A percentile compares a stretch with the other conserved stretches of the same genome.
Conservation (phyloP, 2,888 invertebrate genomes). For the Noctua pronuba region DNA sequence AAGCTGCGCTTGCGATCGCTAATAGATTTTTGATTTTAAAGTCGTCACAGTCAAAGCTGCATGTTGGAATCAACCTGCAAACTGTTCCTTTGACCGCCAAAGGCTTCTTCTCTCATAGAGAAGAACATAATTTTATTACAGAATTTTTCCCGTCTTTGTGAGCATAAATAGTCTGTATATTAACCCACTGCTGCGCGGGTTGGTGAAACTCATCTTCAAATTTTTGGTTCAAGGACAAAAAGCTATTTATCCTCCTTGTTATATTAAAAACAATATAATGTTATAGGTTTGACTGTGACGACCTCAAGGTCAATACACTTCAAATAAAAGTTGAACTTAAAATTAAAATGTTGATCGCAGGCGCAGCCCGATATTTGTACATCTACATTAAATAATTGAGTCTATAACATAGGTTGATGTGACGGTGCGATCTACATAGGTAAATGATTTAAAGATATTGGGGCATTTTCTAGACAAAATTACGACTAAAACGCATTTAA, state of each 20-base stretch:
- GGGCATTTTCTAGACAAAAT: background rate
- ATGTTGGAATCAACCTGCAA: conserved; percentile 1
- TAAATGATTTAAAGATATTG: background rate
- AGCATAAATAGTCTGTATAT: background rate
- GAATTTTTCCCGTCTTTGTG: background rate
- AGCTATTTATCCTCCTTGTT: background rate
- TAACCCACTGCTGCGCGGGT: background rate
- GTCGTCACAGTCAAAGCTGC: conserved; percentile 7
- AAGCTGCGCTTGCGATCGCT: conserved; percentile 41
- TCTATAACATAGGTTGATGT: conserved; percentile 40
- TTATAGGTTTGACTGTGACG: background rate
- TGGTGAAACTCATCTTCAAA: background rate
- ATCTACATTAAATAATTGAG: conserved; percentile 58
- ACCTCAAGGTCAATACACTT: conserved; percentile 19
- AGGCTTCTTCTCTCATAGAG: background rate
- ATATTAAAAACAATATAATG: background rate
- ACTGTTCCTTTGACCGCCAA: background rate
- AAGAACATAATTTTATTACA: conserved; percentile 11
- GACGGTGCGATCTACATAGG: conserved; percentile 32
- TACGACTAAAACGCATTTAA: background rate
- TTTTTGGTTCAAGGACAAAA: background rate
- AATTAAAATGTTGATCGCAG: conserved; percentile 46
- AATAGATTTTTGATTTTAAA: conserved; percentile 59
- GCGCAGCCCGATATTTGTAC: conserved; percentile 65
- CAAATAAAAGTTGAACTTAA: conserved; percentile 54